These are phyloP conservation scores for Glossosoma conforme DNA, from an alignment of 1,140 invertebrate genomes.

Conservation along the genomic window DNA sequence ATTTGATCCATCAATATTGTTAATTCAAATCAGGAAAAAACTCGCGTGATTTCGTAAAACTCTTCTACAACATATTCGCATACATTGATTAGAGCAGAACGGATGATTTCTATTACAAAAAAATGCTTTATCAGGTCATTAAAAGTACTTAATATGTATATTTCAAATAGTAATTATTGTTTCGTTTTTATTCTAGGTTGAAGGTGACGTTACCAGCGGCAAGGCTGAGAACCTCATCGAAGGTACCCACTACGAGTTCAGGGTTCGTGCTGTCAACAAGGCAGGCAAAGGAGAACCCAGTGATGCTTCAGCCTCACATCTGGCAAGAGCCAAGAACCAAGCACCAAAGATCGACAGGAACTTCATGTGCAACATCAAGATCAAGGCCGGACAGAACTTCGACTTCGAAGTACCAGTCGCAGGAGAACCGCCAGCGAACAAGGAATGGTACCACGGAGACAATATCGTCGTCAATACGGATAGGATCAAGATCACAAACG, in stretches of 20 bases:
- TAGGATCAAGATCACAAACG: slow-evolving; percentile 76
- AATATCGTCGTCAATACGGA: slow-evolving; percentile 73
- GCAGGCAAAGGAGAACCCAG: slow-evolving; percentile 89
- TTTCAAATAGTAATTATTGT: no score
- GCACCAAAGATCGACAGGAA: slow-evolving; percentile 91
- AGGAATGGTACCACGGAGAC: slow-evolving; percentile 87
- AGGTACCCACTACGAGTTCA: slow-evolving; percentile 90
- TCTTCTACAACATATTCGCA: no score
- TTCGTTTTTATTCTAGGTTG: slow-evolving; percentile 54
- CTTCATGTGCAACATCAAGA: slow-evolving; percentile 87
- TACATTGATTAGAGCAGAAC: no score
- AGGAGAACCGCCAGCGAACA: slow-evolving; percentile 90
- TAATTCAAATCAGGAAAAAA: no score
- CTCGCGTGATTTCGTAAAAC: no score
- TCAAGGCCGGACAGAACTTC: slow-evolving; percentile 87
- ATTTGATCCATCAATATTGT: no score
- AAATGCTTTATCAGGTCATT: no score
- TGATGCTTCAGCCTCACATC: slow-evolving; percentile 79
- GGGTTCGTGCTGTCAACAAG: slow-evolving; percentile 90
- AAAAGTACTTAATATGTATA: no score
- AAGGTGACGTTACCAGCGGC: slow-evolving; percentile 76
- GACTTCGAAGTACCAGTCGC: slow-evolving; percentile 90
- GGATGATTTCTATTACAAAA: no score
- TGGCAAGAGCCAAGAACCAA: slow-evolving; percentile 86
- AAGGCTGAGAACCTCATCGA: slow-evolving; percentile 85